A percentile compares a stretch with the other conserved stretches of the same genome.
Conservation (phyloP, 1,140 invertebrate species). For the Drosophila littoralis region DNA sequence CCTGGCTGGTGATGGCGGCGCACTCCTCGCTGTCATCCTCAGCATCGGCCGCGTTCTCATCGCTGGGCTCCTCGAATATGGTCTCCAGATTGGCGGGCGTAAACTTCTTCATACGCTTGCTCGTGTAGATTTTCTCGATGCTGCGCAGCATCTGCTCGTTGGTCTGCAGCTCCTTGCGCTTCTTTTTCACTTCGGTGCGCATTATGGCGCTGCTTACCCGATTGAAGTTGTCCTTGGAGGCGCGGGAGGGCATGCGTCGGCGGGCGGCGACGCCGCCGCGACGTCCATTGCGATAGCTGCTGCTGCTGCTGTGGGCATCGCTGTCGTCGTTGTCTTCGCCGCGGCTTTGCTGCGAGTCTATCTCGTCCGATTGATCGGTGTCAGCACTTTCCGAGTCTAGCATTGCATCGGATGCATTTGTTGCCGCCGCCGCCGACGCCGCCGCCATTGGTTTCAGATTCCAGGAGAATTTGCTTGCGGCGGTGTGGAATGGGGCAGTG, state of each 20-base stretch:
- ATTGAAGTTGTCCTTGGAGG: conserved; percentile 74
- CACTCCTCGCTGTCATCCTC: conserved; percentile 64
- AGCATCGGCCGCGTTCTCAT: conserved; percentile 64
- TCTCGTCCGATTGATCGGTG: conserved; percentile 57
- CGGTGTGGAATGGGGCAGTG: conserved; percentile 8
- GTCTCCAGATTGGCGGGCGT: conserved; percentile 75
- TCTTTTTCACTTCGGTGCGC: conserved; percentile 65
- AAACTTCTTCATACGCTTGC: conserved; percentile 71
- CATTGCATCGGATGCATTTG: conserved; percentile 55
- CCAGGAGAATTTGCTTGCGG: conserved; percentile 37
- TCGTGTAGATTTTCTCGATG: conserved; percentile 78
- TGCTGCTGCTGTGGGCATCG: conserved; percentile 48
- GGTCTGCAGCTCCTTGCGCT: conserved; percentile 56
- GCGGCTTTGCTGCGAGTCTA: conserved; percentile 52
- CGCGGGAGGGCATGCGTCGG: conserved; percentile 63
- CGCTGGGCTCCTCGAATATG: conserved; percentile 77
- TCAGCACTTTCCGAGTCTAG: conserved; percentile 44
- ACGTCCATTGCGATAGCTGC: conserved; percentile 4
- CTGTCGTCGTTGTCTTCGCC: conserved; percentile 59
- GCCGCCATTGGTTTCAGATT: conserved; percentile 51
- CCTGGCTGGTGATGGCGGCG: conserved; percentile 57
- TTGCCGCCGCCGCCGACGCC: background rate
- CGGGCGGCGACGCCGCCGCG: conserved; percentile 58
- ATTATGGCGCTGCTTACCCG: conserved; percentile 69
- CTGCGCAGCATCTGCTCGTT: conserved; percentile 66